Evolutionary conservation across 1,140 invertebrate species (phyloP), one percentile per base, ranked within the genome.

Genomic region (Drosophila rufa): DNA sequence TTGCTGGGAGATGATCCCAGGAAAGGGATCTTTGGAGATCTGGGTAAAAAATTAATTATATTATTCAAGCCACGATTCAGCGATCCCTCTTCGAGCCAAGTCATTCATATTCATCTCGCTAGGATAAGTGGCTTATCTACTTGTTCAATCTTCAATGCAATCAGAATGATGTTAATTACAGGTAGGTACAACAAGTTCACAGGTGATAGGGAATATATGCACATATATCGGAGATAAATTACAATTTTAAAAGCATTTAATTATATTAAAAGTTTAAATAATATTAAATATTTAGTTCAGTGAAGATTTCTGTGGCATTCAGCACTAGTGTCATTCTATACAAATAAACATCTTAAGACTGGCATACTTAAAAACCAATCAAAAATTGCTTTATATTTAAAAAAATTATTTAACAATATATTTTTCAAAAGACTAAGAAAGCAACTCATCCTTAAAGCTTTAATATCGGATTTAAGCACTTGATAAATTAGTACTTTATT

Each of bases 81-180:
- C 12, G 14, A 42, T 64, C 22, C 22, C 45, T 43, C 33, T 67
- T 40, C 59, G 3, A 25, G 14, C 14, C 3, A 7, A 53, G 38
- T 70, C 25, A 55, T 70, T 70, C 17, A 68, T 40, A 68, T 70
- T 46, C 62, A 68, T 68, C 40, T 55, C 4, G 48, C 36, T 38
- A 36, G 48, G 67, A 70, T 55, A 14, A 14, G n/a, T 4, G 7
- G 12, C 2, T n/a, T 53, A 69, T 70, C 62, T 38, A 5, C 27
- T 67, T 67, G 62, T 68, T 43, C 4, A 30, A 70, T 67, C 62
- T 70, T 3, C 0, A 45, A 15, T 1, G 11, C 47, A 67, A 69
- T 69, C 48, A 45, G 30, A 69, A 53, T 45, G 8, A 53, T 38
- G 30, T 38, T 38, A 67, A 45, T 66, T 43, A 67, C 45, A 38